Evolutionary conservation across 2,113 vertebrate genomes (phyloP).

Genomic region (Mus pahari): DNA sequence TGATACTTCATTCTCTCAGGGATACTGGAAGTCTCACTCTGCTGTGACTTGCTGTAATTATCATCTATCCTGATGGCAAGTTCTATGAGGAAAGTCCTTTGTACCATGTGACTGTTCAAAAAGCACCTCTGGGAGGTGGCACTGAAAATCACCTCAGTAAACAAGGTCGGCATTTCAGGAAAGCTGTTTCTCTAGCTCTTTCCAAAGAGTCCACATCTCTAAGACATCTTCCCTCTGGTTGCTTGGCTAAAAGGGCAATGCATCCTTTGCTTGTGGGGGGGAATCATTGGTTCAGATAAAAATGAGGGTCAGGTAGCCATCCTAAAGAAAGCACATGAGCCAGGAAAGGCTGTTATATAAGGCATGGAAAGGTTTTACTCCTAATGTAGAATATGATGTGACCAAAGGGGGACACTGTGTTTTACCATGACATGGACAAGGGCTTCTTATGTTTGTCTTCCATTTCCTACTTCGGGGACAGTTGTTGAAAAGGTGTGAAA

Average conservation of each 20-base stretch:
- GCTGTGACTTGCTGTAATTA: neutral
- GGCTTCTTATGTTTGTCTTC: neutral
- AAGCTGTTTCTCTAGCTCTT: neutral
- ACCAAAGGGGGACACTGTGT: neutral
- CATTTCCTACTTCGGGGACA: neutral
- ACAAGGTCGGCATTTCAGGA: neutral
- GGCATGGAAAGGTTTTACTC: neutral
- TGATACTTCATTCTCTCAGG: neutral
- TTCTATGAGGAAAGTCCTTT: constrained; percentile 15
- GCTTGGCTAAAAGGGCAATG: neutral
- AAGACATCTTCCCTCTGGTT: neutral
- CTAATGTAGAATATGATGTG: neutral
- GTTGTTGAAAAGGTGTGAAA: neutral
- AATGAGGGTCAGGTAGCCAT: neutral
- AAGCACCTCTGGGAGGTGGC: neutral
- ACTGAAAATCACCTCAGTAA: neutral
- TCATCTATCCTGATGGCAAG: neutral
- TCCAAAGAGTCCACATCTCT: neutral
- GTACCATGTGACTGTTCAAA: neutral
- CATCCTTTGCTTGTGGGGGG: neutral
- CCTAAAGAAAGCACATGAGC: neutral
- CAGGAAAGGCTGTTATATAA: neutral
- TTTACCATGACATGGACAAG: neutral
- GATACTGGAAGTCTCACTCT: neutral
- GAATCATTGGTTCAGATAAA: constrained; percentile 11